phyloP scores from a whole-genome alignment of 2,113 vertebrate species.

The Halcyon senegalensis region DNA sequence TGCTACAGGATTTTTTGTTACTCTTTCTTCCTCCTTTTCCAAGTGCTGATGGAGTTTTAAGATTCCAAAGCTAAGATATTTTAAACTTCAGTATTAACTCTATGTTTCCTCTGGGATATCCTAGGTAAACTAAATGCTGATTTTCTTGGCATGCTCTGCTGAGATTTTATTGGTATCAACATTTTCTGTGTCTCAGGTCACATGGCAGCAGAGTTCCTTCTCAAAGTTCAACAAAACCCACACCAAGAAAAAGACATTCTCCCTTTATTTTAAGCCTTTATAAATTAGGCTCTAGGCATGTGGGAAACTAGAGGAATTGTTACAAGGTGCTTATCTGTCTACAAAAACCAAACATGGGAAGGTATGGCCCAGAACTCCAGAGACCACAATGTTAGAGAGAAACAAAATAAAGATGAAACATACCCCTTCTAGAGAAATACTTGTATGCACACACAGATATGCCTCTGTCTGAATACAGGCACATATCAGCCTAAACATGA shows the following conservation, averaged over 20 bases:
- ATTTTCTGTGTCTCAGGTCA: slow-evolving; percentile 34
- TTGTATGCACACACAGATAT: not conserved
- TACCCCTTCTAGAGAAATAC: not conserved
- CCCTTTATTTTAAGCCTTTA: not conserved
- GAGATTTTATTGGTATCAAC: slow-evolving; percentile 53
- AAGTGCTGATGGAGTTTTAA: slow-evolving; percentile 50
- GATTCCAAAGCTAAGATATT: slow-evolving; percentile 60
- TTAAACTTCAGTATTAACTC: slow-evolving; percentile 55
- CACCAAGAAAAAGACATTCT: slow-evolving; percentile 3
- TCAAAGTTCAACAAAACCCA: slow-evolving; percentile 34
- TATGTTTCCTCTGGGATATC: slow-evolving; percentile 54
- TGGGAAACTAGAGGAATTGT: not conserved
- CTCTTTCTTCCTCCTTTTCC: slow-evolving; percentile 11
- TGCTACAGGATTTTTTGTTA: slow-evolving; percentile 36
- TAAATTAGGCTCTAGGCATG: not conserved
- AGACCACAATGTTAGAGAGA: not conserved
- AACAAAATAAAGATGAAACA: not conserved
- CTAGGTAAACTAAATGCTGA: slow-evolving; percentile 58
- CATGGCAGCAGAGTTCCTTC: slow-evolving; percentile 17
- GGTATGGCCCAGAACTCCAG: not conserved
- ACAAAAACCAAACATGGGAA: not conserved
- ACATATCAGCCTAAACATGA: not conserved
- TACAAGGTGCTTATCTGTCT: not conserved
- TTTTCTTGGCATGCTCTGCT: slow-evolving; percentile 47
- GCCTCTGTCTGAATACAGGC: not conserved